Conservation (phyloP, 1,140 invertebrate species). For the Calephelis virginiensis region DNA sequence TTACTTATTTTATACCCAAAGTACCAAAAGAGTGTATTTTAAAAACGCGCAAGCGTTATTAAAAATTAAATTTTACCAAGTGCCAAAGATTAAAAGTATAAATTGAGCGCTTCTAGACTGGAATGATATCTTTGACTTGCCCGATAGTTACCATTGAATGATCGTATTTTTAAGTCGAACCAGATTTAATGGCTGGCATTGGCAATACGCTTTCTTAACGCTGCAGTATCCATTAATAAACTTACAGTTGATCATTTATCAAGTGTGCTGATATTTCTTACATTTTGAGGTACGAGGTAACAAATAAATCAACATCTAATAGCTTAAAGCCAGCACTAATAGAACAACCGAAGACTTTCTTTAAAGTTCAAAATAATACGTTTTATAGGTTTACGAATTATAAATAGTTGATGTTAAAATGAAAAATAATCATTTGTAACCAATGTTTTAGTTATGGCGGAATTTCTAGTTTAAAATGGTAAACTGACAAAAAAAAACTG, state of each 20-base stretch:
- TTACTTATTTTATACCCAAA: neutral
- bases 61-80: no score
- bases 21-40: no score
- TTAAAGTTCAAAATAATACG: neutral
- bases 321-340: no score
- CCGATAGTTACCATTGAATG: constrained; percentile 3
- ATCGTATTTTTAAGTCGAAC: constrained; percentile 16
- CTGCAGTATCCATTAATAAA: constrained; percentile 14
- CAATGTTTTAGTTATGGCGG: no score
- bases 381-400: no score
- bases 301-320: constrained; percentile 8
- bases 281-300: neutral
- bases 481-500: no score
- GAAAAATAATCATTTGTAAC: no score
- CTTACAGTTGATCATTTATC: constrained; percentile 12
- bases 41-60: no score
- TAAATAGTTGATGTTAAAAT: no score
- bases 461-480: no score
- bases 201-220: constrained; percentile 14
- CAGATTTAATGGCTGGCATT: constrained; percentile 1
- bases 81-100: neutral
- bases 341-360: neutral
- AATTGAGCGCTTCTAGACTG: neutral
- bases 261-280: constrained; percentile 1
- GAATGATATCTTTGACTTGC: constrained; percentile 4